phyloP scores from a whole-genome alignment of 2,888 invertebrate species.

The Gymnosoma rotundatum region DNA sequence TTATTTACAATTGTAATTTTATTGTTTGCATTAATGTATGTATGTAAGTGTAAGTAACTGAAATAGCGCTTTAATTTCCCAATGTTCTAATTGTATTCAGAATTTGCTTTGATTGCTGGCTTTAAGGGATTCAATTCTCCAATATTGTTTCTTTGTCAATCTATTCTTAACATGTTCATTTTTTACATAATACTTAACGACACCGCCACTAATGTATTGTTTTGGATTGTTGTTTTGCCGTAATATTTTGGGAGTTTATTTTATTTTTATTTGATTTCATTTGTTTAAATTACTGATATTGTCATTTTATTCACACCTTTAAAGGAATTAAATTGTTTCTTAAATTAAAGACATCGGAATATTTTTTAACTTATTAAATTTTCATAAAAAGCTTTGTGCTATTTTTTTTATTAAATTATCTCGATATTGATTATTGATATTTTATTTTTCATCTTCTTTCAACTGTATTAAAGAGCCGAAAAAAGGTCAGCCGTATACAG shows the following conservation, averaged over 20 bases:
- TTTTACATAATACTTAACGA: constrained; percentile 22
- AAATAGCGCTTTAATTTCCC: constrained; percentile 47
- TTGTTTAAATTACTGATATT: background rate
- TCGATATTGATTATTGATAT: too few relatives aligned
- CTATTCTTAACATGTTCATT: too few relatives aligned
- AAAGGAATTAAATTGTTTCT: constrained; percentile 12
- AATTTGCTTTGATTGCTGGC: constrained; percentile 54
- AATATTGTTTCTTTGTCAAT: background rate
- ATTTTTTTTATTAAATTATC: too few relatives aligned
- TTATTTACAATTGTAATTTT: constrained; percentile 56
- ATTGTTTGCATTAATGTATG: constrained; percentile 2
- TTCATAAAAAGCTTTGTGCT: too few relatives aligned
- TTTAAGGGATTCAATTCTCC: constrained; percentile 44
- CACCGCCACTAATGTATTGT: constrained; percentile 44
- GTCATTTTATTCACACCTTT: background rate
- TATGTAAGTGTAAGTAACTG: constrained; percentile 19
- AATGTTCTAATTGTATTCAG: constrained; percentile 71
- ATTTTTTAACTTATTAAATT: too few relatives aligned
- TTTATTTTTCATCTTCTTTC: too few relatives aligned
- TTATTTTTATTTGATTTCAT: constrained; percentile 49
- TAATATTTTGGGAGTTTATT: constrained; percentile 60
- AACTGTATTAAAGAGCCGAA: too few relatives aligned
- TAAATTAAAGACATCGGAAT: too few relatives aligned
- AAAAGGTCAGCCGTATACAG: too few relatives aligned
- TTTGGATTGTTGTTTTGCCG: constrained; percentile 15